Percentiles rank a stretch among this genome's conserved stretches.
phyloP scores from a whole-genome alignment of 2,888 invertebrate species.

The Sarcophaga subvicina region DNA sequence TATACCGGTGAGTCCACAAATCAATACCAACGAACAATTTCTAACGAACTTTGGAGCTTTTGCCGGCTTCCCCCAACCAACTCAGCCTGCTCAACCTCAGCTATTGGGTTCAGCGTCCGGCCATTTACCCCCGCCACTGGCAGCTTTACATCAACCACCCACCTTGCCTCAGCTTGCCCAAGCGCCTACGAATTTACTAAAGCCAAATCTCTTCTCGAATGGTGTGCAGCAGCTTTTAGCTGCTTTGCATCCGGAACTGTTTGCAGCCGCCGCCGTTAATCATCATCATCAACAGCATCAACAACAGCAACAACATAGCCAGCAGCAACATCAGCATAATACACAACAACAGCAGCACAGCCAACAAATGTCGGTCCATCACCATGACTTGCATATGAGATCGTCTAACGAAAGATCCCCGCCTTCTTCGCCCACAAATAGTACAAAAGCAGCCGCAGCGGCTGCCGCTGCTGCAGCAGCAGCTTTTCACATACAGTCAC shows the following conservation, averaged over 20 bases:
- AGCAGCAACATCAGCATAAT: constrained; percentile 72
- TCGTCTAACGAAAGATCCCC: constrained; percentile 75
- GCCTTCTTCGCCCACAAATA: constrained; percentile 75
- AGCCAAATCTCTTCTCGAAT: constrained; percentile 89
- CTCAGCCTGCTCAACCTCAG: constrained; percentile 72
- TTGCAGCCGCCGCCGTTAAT: constrained; percentile 80
- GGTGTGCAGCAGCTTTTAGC: constrained; percentile 89
- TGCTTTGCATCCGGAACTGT: constrained; percentile 88
- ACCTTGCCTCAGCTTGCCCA: constrained; percentile 78
- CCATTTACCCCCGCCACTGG: constrained; percentile 81
- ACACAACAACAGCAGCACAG: constrained; percentile 72
- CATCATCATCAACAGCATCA: constrained; percentile 84
- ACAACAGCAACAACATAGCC: constrained; percentile 75
- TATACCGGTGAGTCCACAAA: constrained; percentile 94
- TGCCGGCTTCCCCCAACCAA: constrained; percentile 76
- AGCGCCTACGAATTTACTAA: constrained; percentile 87
- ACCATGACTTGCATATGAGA: constrained; percentile 73
- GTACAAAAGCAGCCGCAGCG: constrained; percentile 73
- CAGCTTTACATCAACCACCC: constrained; percentile 79
- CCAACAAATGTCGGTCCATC: constrained; percentile 71
- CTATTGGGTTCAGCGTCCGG: constrained; percentile 69
- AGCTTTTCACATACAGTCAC: constrained; percentile 78
- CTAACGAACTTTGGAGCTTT: constrained; percentile 79
- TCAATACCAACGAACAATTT: constrained; percentile 87
- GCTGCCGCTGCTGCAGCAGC: constrained; percentile 76